Conservation (phyloP, 2,797 vertebrate genomes). For the Urophycis tenuis region DNA sequence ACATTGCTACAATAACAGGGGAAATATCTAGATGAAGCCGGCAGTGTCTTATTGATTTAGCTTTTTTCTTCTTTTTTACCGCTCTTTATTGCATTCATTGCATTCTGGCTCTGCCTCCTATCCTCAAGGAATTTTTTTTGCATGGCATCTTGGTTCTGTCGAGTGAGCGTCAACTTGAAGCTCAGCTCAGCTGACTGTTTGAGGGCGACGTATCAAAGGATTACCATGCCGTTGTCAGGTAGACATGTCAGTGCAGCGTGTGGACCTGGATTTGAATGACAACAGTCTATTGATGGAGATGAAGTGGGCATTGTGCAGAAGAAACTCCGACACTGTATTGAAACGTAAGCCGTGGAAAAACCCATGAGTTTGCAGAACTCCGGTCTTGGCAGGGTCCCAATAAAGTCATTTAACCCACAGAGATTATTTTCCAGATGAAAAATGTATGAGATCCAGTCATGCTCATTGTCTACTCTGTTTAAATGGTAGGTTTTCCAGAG, state of each 20-base stretch:
- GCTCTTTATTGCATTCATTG: slow-evolving; percentile 23
- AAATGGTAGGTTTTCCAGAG: slow-evolving; percentile 34
- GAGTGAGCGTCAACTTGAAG: slow-evolving; percentile 23
- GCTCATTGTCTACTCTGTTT: slow-evolving; percentile 51
- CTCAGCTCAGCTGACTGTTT: neutral
- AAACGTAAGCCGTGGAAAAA: slow-evolving; percentile 62
- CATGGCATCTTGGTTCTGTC: slow-evolving; percentile 24
- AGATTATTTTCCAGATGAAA: slow-evolving; percentile 65
- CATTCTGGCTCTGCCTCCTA: slow-evolving; percentile 46
- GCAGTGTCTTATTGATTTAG: neutral
- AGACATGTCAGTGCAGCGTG: slow-evolving; percentile 2
- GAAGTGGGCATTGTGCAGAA: slow-evolving; percentile 34
- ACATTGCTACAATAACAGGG: slow-evolving; percentile 19
- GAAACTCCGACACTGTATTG: slow-evolving; percentile 43
- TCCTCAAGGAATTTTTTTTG: slow-evolving; percentile 50
- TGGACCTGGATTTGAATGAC: neutral
- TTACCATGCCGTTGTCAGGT: neutral
- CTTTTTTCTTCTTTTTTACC: slow-evolving; percentile 31
- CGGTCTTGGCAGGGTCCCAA: slow-evolving; percentile 58
- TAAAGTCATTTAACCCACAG: slow-evolving; percentile 55
- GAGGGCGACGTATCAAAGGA: neutral
- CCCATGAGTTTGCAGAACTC: slow-evolving; percentile 60
- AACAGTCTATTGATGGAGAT: slow-evolving; percentile 34
- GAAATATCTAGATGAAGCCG: slow-evolving; percentile 6
- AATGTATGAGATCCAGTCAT: slow-evolving; percentile 59